Base-by-base conservation (phyloP, 2,797 vertebrate genomes). In the Argyrosomus regius region DNA sequence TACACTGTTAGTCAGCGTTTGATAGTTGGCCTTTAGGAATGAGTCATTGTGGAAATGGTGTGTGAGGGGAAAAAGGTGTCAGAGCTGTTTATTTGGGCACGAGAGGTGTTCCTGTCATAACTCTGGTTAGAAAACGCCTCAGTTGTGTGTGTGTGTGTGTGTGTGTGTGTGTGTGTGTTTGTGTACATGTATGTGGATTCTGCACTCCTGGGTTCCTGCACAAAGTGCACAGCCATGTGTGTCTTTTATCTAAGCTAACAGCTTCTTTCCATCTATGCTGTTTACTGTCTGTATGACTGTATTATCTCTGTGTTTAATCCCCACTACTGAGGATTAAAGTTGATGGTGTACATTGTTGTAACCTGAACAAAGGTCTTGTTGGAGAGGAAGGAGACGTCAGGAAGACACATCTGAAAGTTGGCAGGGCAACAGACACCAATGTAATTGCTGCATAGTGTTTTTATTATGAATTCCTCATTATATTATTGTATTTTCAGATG, bases 251-350 rank as follows among this genome's bases (percentile, higher is more conserved):
- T 14, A 26, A 76, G 65, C 63, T 54, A 77, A 69, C 78, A 60
- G 61, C 77, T 61, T 84, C 80, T 80, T 86, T 78, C 50, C 7
- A 1, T 89, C 73, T 58, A 57, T 72, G 71, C 80, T 88, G 83
- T 93, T 91, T 85, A 82, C 87, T 62, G 72, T 86, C 79, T 89
- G 75, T n/a, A 78, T 75, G 54, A 67, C 73, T 81, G 62, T 82
- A 72, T 85, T 86, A 93, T 91, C 88, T 82, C 76, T 62, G 66
- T 83, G 46, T 87, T 88, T 89, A 89, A 93, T 93, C 91, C 60
- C 24, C 69, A 69, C 71, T 75, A 35, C 3, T 79, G 56, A 68
- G 84, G 85, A 91, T 91, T 91, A 90, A 76, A 87, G 18, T 5
- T 76, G 78, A 82, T 61, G 75, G 78, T 85, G 63, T 58, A 60